Base-by-base conservation (phyloP, 2,888 invertebrate species). In the Rhodophaea formosa region DNA sequence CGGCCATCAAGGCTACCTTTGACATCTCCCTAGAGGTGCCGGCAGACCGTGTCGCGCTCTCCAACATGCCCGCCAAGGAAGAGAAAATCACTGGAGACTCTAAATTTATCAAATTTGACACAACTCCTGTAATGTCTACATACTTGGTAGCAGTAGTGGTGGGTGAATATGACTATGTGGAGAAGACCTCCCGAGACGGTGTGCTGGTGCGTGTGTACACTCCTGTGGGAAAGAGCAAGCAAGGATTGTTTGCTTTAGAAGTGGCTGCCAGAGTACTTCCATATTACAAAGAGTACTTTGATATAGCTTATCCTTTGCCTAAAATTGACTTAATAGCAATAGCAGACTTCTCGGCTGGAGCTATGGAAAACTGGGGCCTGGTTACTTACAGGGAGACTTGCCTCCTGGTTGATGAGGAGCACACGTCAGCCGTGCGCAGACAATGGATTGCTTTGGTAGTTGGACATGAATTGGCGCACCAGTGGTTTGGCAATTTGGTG, bases 291-390 rank as follows among this genome's bases (percentile, higher is more conserved):
- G 95, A 97, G 56, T 99, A 98, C 84, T 99, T 99, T 85, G 95
- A 96, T 64, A 96, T 99, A 73, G 96, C 97, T 0, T 99, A 98
- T 90, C 98, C 98, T 0, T 87, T 99, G 65, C 98, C 98, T 16
- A 99, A 99, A 85, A 96, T 98, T 84, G 99, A 99, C 87, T 93
- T 99, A 58, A 97, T 99, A 72, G 98, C 99, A 8, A 97, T 99
- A 75, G 96, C 98, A 3, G 99, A 99, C 81, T 98, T 99, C 80
- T 95, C 97, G 57, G 96, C 96, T 62, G 98, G 97, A 67, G 98
- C 99, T 57, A 99, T 99, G 98, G 98, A 99, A 86, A 99, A 99
- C 85, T 99, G 99, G 99, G 99, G 99, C 2, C 82, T 95, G 52
- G 96, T 97, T 32, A 97, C 97, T n/a, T 97, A 97, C 77, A 94